phyloP scores from a whole-genome alignment of 2,113 vertebrate genomes.

The Eurypyga helias region DNA sequence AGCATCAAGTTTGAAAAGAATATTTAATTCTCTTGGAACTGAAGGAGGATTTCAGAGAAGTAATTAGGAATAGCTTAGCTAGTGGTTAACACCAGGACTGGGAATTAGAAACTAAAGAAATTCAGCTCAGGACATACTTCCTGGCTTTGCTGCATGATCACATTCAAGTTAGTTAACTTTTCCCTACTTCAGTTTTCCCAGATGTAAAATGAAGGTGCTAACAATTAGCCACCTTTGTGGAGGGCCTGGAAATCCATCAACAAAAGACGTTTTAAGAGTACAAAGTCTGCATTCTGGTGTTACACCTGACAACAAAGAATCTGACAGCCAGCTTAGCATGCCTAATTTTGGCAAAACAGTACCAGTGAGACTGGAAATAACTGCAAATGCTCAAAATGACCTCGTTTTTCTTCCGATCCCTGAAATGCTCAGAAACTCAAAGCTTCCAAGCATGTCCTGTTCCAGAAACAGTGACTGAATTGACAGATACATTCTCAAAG shows the following conservation, averaged over 20 bases:
- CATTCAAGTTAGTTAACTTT: not conserved
- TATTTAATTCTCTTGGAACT: slow-evolving; percentile 11
- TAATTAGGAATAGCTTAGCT: slow-evolving; percentile 10
- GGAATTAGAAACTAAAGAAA: not conserved
- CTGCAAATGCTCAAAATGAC: not conserved
- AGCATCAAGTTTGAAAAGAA: not conserved
- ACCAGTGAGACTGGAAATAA: not conserved
- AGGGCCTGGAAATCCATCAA: not conserved
- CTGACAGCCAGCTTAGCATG: not conserved
- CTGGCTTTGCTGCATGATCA: not conserved
- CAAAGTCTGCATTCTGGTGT: not conserved
- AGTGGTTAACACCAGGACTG: not conserved
- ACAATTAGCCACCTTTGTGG: not conserved
- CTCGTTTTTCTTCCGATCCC: not conserved
- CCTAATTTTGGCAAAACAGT: not conserved
- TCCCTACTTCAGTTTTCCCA: not conserved
- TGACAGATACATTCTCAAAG: not conserved
- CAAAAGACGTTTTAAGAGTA: not conserved
- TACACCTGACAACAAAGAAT: not conserved
- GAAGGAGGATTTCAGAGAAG: not conserved
- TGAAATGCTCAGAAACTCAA: not conserved
- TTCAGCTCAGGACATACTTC: not conserved
- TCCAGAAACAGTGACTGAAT: not conserved
- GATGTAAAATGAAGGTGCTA: not conserved
- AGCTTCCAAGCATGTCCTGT: not conserved